Conservation (phyloP, 2,888 invertebrate genomes). For the Mechanitis mazaeus region DNA sequence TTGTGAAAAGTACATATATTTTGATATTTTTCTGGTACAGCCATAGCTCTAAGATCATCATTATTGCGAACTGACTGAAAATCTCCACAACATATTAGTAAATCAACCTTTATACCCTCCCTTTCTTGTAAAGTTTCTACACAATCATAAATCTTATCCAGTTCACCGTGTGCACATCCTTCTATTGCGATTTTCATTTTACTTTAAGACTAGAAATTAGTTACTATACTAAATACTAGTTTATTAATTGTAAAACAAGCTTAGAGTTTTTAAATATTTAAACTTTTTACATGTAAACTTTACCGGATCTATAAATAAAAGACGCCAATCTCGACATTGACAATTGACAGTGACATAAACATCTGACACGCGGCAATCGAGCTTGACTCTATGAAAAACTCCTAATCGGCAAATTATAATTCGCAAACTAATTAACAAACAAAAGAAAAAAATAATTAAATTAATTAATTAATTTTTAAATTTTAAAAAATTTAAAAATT, state of each 20-base stretch:
- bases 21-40: slow-evolving; percentile 94
- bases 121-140: slow-evolving; percentile 84
- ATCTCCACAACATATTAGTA: slow-evolving; percentile 98
- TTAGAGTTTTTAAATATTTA: not conserved
- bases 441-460: not conserved
- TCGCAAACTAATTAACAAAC: too few relatives aligned
- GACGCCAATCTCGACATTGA: not conserved
- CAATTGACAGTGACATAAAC: not conserved
- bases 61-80: slow-evolving; percentile 96
- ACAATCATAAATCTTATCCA: slow-evolving; percentile 95
- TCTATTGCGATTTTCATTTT: slow-evolving; percentile 95
- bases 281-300: not conserved
- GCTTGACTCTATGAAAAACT: too few relatives aligned
- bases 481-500: too few relatives aligned
- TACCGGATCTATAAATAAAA: not conserved
- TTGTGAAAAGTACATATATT: slow-evolving; percentile 95
- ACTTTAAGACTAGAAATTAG: slow-evolving; percentile 17
- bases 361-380: not conserved
- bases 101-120: slow-evolving; percentile 87
- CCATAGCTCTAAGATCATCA: slow-evolving; percentile 94
- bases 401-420: too few relatives aligned
- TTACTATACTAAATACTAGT: not conserved
- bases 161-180: slow-evolving; percentile 98
- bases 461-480: not conserved
- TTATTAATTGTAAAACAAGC: not conserved